Evolutionary conservation across 2,888 invertebrate genomes (phyloP).

Genomic region (Sphaerophoria taeniata): DNA sequence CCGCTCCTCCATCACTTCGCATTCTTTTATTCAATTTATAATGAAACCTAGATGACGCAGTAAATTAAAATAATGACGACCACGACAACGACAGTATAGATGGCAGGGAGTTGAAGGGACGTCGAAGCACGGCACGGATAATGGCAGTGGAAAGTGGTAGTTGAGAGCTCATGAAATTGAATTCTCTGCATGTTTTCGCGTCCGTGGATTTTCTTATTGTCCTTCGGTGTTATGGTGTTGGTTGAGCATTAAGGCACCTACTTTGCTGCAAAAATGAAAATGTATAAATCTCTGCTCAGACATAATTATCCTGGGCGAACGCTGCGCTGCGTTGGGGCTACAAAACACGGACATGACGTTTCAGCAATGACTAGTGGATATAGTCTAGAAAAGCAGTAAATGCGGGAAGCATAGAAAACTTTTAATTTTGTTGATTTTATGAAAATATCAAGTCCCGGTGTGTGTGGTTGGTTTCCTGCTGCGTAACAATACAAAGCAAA

Average conservation of each 20-base stretch:
- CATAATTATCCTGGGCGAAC: constrained; percentile 62
- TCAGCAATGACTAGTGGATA: not conserved
- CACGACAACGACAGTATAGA: constrained; percentile 17
- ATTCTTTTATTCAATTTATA: constrained; percentile 66
- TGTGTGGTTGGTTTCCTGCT: constrained; percentile 34
- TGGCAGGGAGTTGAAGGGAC: not conserved
- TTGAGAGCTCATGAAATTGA: constrained; percentile 56
- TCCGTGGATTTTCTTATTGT: constrained; percentile 15
- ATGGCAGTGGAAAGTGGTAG: constrained; percentile 51
- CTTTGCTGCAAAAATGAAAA: constrained; percentile 42
- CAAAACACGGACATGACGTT: constrained; percentile 1
- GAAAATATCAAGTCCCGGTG: constrained; percentile 51
- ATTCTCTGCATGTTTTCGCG: constrained; percentile 29
- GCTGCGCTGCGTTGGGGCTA: not conserved
- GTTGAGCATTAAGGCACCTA: not conserved
- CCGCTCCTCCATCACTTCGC: not conserved
- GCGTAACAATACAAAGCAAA: constrained; percentile 50
- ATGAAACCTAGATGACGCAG: constrained; percentile 72
- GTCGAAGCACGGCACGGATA: constrained; percentile 44
- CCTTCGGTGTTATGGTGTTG: not conserved
- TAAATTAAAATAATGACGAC: constrained; percentile 72
- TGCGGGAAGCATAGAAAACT: constrained; percentile 22
- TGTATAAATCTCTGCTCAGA: constrained; percentile 54
- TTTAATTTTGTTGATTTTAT: constrained; percentile 70
- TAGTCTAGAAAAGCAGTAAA: not conserved